Base-by-base conservation (phyloP, 2,888 invertebrate genomes). In the Margaritifera margaritifera region DNA sequence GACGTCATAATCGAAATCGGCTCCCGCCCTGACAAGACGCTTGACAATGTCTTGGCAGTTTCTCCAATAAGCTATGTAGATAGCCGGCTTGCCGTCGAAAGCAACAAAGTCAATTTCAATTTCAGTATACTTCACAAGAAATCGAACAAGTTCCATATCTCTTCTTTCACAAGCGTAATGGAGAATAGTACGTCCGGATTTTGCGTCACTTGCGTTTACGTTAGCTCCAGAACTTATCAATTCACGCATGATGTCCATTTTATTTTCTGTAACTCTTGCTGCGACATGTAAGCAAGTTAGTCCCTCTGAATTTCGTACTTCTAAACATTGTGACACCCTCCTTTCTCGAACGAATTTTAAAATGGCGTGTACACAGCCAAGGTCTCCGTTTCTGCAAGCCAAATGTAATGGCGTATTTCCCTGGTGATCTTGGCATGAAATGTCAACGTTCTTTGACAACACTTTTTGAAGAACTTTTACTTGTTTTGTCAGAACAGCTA, bases 161-260 rank as follows among this genome's bases (percentile, higher is more conserved):
- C 66, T 72, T 31, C 62, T 66, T 59, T 77, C 75, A 8, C 69
- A 76, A 2, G 80, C 79, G 51, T 72, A 69, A 68, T 80, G 80
- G 6, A 80, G 72, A 53, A 78, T 74, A 2, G 80, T 79, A 42
- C 75, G 68, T 20, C 80, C 80, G 66, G 75, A 76, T 72, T 79
- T 80, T 1, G 77, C 75, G 59, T 80, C 80, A 6, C 74, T 72
- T 18, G 75, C 71, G 62, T 80, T 80, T 11, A 80, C 72, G 50
- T 78, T 68, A 4, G 77, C 77, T 31, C 77, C 79, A 42, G 69
- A 74, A 4, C 71, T 68, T n/a, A 79, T 69, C n/a, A 80, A 55
- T 60, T 73, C 60, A 52, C 76, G 71, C 53, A 78, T 64, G 42
- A 80, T 72, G 25, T 69, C 61, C 52, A 64, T 66, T n/a, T 72